Conservation (phyloP, 1,140 invertebrate genomes). For the Physella acuta region DNA sequence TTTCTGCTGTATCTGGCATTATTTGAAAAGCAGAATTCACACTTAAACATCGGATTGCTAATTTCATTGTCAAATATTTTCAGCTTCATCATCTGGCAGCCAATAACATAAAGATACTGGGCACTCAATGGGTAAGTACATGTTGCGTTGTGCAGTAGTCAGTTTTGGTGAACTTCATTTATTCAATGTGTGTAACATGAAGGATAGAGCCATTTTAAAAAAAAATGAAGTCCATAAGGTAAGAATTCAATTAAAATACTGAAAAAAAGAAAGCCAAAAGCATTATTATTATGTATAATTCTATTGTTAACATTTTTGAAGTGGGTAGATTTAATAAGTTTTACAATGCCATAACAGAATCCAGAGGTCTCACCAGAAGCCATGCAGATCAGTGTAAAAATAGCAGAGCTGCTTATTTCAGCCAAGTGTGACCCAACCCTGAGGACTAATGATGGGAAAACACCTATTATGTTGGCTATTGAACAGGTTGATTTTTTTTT, state of each 20-base stretch:
- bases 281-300: too few species aligned
- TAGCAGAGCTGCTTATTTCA: slow-evolving; percentile 56
- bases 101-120: slow-evolving; percentile 36
- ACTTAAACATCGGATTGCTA: neutral
- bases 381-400: slow-evolving; percentile 52
- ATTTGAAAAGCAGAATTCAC: neutral
- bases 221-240: too few species aligned
- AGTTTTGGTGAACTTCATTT: too few species aligned
- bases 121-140: slow-evolving; percentile 24
- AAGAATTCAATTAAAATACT: too few species aligned
- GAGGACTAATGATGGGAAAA: slow-evolving; percentile 52
- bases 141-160: neutral
- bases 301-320: too few species aligned
- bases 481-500: slow-evolving; percentile 44
- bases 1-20: neutral
- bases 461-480: slow-evolving; percentile 57
- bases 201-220: too few species aligned
- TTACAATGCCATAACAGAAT: too few species aligned
- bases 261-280: too few species aligned
- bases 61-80: slow-evolving; percentile 10
- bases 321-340: too few species aligned
- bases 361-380: slow-evolving; percentile 30
- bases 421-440: slow-evolving; percentile 56
- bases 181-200: too few species aligned
- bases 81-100: slow-evolving; percentile 53